Evolutionary conservation across 2,113 vertebrate genomes (phyloP).

Genomic region (Gnathonemus longibarbis): DNA sequence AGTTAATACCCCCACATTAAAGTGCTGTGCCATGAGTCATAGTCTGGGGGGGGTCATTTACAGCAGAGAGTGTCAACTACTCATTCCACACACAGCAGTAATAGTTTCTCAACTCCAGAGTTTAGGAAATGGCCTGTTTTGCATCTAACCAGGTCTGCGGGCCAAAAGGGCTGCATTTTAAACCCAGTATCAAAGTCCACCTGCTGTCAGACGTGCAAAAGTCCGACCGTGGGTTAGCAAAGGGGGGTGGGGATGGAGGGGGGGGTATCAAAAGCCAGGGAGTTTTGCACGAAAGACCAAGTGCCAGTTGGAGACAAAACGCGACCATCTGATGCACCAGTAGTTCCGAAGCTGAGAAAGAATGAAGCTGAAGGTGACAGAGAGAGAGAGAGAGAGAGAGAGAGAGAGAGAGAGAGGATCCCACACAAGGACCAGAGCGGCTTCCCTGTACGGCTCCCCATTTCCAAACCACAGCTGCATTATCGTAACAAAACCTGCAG

Average conservation of each 20-base stretch:
- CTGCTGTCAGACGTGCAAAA: constrained; percentile 49
- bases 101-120: constrained; percentile 63
- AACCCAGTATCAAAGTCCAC: constrained; percentile 36
- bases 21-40: constrained; percentile 49
- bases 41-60: constrained; percentile 24
- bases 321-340: constrained; percentile 67
- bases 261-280: background rate
- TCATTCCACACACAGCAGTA: constrained; percentile 28
- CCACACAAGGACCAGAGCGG: background rate
- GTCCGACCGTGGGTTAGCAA: constrained; percentile 16
- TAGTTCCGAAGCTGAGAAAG: constrained; percentile 61
- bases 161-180: constrained; percentile 23
- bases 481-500: background rate
- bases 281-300: constrained; percentile 48
- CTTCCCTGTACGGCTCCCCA: background rate
- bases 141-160: constrained; percentile 54
- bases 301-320: constrained; percentile 65
- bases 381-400: constrained; percentile 46
- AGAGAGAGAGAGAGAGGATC: constrained; percentile 4
- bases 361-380: constrained; percentile 20
- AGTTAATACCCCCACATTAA: constrained; percentile 45
- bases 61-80: background rate
- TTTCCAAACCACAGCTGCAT: background rate
- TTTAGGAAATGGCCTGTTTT: constrained; percentile 67
- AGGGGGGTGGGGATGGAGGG: background rate